phyloP scores from a whole-genome alignment of 2,113 vertebrate genomes.

The Catharus minimus region DNA sequence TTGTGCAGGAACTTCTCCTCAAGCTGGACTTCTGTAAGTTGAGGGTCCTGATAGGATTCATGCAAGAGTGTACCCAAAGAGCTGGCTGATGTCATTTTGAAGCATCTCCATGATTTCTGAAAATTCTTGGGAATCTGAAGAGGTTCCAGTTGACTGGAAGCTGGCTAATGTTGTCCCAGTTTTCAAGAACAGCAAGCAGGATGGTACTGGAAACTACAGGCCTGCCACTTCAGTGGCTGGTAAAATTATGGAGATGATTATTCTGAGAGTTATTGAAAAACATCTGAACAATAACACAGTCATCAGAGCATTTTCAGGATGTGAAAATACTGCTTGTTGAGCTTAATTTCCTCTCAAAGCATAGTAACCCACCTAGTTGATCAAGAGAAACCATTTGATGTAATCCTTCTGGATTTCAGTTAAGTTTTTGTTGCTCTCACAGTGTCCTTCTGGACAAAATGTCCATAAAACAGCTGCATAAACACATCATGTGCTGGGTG shows the following conservation, averaged over 20 bases:
- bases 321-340: neutral
- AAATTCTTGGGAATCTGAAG: neutral
- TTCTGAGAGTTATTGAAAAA: neutral
- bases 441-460: neutral
- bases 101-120: neutral
- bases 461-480: neutral
- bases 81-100: neutral
- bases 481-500: neutral
- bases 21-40: neutral
- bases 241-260: neutral
- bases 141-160: neutral
- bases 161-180: fast-evolving
- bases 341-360: neutral
- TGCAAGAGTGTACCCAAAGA: neutral
- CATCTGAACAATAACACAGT: neutral
- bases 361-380: neutral
- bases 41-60: neutral
- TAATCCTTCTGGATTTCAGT: neutral
- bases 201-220: neutral
- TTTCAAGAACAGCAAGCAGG: neutral
- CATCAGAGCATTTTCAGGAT: neutral
- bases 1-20: neutral
- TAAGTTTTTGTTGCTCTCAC: neutral
- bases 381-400: neutral
- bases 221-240: neutral